Base-by-base conservation (phyloP, 2,113 vertebrate genomes). In the Saguinus midas region DNA sequence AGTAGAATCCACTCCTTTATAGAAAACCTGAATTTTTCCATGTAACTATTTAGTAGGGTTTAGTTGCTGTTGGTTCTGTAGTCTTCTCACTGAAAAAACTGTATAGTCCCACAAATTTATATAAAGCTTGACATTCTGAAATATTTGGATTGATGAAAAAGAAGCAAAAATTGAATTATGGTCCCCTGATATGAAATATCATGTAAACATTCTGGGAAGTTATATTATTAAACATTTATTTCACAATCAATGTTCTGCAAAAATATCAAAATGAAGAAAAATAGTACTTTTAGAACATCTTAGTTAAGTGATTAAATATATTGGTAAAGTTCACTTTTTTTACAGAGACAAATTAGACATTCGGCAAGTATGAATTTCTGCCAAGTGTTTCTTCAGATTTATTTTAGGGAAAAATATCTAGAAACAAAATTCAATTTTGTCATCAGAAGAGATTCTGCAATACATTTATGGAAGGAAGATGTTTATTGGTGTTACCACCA, bases 151-250 rank as follows among this genome's bases (percentile, higher is more conserved):
- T 97, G 83, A 80, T 95, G n/a, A 68, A 76, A 87, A 91, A 87
- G 25, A 90, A 85, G 66, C 43, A 91, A 80, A 87, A 85, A 70
- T 78, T 61, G n/a, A 83, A 64, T 78, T 79, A 93, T 75, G 23
- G 16, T 48, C 83, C 58, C 27, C 43, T 94, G 68, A 70, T 87
- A 78, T 76, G 18, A 96, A 96, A 72, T 80, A 92, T 52, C 16
- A 48, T 68, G 12, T 61, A 94, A 93, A 86, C 16, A 75, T 87
- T 90, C 20, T 79, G 89, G 37, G n/a, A 89, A 82, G 16, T 93
- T n/a, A 82, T 89, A 95, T 91, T 95, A 79, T 86, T 90, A 95
- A 95, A 83, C 73, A 97, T 94, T 82, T 58, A 70, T 90, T 96
- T 52, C 23, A 61, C 23, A 91, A 43, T 86, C 73, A 95, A 52